Evolutionary conservation across 1,140 invertebrate genomes (phyloP).

Genomic region (Paralvinella palmiformis): DNA sequence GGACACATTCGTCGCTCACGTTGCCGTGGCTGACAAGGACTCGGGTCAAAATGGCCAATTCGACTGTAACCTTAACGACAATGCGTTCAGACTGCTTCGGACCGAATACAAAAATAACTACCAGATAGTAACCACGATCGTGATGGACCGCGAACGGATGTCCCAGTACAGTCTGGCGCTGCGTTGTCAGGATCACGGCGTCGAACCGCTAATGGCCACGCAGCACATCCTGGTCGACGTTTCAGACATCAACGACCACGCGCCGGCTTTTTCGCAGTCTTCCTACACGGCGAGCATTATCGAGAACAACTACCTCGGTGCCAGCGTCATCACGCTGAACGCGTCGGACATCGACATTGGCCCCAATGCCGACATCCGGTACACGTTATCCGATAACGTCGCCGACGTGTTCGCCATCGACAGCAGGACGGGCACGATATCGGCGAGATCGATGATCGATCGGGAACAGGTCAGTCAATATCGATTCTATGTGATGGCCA

Average conservation of each 20-base stretch:
- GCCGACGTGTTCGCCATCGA: not conserved
- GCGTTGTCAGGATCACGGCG: slow-evolving; percentile 8
- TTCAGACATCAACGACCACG: not conserved
- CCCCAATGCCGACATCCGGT: not conserved
- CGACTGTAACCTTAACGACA: slow-evolving; percentile 12
- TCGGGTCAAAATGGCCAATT: slow-evolving; percentile 77
- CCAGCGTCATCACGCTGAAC: not conserved
- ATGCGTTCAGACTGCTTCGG: slow-evolving; percentile 7
- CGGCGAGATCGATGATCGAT: slow-evolving; percentile 10
- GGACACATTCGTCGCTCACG: slow-evolving; percentile 15
- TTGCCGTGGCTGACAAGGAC: slow-evolving; percentile 62
- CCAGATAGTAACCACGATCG: not conserved
- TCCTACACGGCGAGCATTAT: not conserved
- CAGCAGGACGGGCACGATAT: slow-evolving; percentile 1
- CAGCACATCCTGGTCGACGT: not conserved
- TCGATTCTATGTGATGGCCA: slow-evolving; percentile 6
- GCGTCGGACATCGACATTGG: not conserved
- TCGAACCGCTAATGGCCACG: not conserved
- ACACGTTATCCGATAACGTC: not conserved
- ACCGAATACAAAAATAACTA: slow-evolving; percentile 12
- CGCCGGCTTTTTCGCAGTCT: not conserved
- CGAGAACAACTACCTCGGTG: slow-evolving; percentile 3
- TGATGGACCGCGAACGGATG: slow-evolving; percentile 4
- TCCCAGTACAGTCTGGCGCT: slow-evolving; percentile 1
- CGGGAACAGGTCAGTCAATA: slow-evolving; percentile 1